Conservation (phyloP, 2,797 vertebrate genomes). For the Syngnathus rostellatus region DNA sequence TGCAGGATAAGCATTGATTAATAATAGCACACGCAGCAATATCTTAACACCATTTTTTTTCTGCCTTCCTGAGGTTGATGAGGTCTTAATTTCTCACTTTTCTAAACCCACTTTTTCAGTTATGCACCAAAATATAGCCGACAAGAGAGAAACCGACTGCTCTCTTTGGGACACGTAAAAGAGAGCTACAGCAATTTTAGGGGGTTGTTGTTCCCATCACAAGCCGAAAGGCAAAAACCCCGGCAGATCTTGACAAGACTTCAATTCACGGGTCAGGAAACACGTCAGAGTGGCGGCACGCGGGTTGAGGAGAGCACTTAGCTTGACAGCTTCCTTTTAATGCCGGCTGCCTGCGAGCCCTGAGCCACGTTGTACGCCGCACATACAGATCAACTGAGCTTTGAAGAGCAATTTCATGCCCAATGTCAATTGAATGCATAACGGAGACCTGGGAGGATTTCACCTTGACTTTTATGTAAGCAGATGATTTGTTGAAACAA, state of each 20-base stretch:
- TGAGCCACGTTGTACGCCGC: constrained; percentile 49
- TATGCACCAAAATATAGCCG: no score
- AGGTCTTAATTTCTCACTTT: neutral
- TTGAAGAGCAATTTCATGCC: constrained; percentile 61
- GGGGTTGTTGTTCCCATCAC: constrained; percentile 17
- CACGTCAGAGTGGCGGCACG: constrained; percentile 66
- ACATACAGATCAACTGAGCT: constrained; percentile 47
- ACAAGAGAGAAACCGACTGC: neutral
- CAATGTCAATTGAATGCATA: constrained; percentile 28
- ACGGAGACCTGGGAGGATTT: neutral
- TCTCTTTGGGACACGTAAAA: neutral
- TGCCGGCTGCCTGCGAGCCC: constrained; percentile 54
- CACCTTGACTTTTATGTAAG: neutral
- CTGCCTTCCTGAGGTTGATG: neutral
- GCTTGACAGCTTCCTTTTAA: constrained; percentile 68
- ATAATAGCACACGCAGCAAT: constrained; percentile 7
- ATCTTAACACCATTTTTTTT: neutral
- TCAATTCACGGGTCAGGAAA: constrained; percentile 71
- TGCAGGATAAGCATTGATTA: constrained; percentile 61
- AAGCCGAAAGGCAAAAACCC: constrained; percentile 57
- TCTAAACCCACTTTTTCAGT: neutral
- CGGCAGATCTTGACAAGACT: constrained; percentile 71
- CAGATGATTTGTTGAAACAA: neutral
- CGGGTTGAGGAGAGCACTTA: constrained; percentile 61
- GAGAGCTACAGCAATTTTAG: neutral